Evolutionary conservation across 2,888 invertebrate species (phyloP), one percentile per base, ranked within the genome.

Genomic region (Drosophila mettleri): DNA sequence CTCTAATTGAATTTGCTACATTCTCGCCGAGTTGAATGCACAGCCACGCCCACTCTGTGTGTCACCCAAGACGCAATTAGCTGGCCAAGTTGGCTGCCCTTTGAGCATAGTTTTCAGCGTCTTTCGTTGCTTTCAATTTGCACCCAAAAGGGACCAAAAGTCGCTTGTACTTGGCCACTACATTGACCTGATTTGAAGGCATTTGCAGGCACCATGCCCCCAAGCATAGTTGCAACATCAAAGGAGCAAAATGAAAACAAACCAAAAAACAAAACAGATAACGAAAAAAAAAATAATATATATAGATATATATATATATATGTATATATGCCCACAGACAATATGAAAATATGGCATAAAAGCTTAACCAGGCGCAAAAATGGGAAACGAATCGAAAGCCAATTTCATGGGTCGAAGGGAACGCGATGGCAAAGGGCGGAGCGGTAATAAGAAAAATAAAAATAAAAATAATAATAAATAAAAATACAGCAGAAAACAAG

Each of bases 351-450:
- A 53, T 57, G 74, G 53, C 82, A 78, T 74, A 81, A 75, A 80
- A 78, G 68, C 58, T 41, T 58, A 81, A 81, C 60, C 61, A 69
- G 64, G 74, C 77, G 71, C 74, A 79, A 85, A 82, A 83, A 70
- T 73, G 57, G 66, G 72, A 72, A 66, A 43, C 68, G 86, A 86
- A 86, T 88, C 80, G 86, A 88, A 86, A 88, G 84, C 72, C 71
- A 88, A 83, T 84, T 86, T 83, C 49, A 62, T 33, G 74, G 67
- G 39, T 55, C 38, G 22, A 29, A 54, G 33, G 27, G 9, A 4
- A 20, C 10, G 41, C n/a, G 16, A 0, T 3, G 33, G 29, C 36
- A 20, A 3, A 38, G 36, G 49, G 22, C n/a, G 22, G 4, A 33
- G 41, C 31, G 41, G 39, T 22, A 33, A 29, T 39, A 68, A 78